Conservation (phyloP, 2,113 vertebrate species). For the Sula dactylatra region DNA sequence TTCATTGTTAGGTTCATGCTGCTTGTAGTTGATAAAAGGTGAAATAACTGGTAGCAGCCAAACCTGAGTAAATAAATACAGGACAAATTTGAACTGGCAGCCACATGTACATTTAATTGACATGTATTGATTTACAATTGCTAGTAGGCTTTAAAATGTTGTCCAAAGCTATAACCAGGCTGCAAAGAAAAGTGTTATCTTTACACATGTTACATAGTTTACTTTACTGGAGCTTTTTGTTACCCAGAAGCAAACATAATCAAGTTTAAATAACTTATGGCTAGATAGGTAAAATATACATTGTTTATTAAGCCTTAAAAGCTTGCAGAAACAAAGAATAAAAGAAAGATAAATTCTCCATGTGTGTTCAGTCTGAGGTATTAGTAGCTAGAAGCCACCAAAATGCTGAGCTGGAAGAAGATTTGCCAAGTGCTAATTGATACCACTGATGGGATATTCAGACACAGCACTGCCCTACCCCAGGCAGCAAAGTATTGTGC, state of each 20-base stretch:
- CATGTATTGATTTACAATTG: constrained; percentile 56
- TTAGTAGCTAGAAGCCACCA: neutral
- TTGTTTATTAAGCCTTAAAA: neutral
- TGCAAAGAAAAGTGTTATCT: neutral
- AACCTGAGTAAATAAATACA: constrained; percentile 37
- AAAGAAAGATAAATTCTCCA: neutral
- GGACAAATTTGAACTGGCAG: constrained; percentile 50
- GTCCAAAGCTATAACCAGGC: neutral
- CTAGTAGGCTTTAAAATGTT: neutral
- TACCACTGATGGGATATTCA: neutral
- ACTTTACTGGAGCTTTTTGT: neutral
- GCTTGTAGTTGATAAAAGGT: constrained; percentile 50
- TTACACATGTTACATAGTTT: neutral
- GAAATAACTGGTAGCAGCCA: constrained; percentile 34
- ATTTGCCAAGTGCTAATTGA: neutral
- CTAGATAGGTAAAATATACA: neutral
- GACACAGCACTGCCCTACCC: neutral
- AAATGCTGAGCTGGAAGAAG: neutral
- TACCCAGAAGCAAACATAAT: neutral
- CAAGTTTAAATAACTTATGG: neutral
- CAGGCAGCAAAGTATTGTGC: neutral
- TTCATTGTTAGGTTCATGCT: constrained; percentile 44
- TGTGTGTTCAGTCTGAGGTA: neutral
- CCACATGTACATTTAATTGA: constrained; percentile 12
- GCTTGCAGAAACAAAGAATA: neutral